phyloP scores from a whole-genome alignment of 2,888 invertebrate genomes.

The Heteromyza rotundicornis region DNA sequence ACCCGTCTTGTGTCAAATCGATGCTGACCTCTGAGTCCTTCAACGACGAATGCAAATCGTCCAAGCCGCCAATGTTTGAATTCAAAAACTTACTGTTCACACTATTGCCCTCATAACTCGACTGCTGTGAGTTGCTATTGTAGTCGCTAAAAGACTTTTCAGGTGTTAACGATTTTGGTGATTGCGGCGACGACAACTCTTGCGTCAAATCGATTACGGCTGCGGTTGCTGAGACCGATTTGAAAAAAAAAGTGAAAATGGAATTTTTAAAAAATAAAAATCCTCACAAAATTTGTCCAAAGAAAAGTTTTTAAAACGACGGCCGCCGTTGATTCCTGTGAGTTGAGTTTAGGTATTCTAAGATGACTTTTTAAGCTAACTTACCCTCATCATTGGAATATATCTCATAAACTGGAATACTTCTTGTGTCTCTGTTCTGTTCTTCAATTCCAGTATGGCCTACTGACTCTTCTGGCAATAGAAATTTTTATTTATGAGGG shows the following conservation, averaged over 20 bases:
- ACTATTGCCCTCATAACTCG: no score
- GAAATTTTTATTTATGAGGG: no score
- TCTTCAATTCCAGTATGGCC: neutral
- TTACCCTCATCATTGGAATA: conserved; percentile 59
- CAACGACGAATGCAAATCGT: neutral
- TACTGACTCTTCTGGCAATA: neutral
- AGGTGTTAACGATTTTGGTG: neutral
- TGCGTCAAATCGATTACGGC: conserved; percentile 41
- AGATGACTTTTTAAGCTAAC: neutral
- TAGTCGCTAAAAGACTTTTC: neutral
- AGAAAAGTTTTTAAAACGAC: no score
- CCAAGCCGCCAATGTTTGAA: no score
- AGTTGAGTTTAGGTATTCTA: no score
- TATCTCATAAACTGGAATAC: conserved; percentile 46
- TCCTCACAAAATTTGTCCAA: no score
- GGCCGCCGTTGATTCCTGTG: no score
- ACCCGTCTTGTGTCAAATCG: conserved; percentile 44
- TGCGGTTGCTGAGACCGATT: neutral
- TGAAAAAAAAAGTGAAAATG: neutral
- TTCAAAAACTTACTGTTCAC: no score
- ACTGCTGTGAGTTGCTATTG: no score
- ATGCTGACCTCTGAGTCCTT: conserved; percentile 37
- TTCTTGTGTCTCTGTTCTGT: conserved; percentile 3
- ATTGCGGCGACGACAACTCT: conserved; percentile 16
- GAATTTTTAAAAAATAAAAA: neutral